Conservation (phyloP, 2,113 vertebrate genomes). For the Sisor rabdophorus region DNA sequence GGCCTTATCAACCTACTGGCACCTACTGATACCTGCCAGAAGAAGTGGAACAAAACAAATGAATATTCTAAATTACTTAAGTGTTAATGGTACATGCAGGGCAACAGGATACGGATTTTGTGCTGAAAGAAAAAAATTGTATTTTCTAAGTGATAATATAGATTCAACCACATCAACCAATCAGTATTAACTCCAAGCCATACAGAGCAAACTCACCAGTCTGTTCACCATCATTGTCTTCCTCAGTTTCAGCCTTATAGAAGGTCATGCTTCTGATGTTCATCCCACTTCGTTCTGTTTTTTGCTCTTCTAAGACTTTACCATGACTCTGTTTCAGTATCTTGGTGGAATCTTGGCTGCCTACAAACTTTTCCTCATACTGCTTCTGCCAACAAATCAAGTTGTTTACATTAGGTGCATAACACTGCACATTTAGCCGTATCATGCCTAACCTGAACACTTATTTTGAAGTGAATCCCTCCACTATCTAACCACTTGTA, state of each 20-base stretch:
- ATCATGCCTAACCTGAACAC: too few relatives aligned
- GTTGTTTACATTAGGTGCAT: background rate
- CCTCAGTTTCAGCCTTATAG: conserved; percentile 77
- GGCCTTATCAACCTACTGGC: background rate
- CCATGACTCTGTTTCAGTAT: conserved; percentile 31
- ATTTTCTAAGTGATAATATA: background rate
- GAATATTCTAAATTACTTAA: background rate
- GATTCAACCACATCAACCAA: background rate
- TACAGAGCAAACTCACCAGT: conserved; percentile 64
- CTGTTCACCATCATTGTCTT: conserved; percentile 69
- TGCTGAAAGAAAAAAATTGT: background rate
- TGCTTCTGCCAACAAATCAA: conserved; percentile 56
- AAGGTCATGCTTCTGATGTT: conserved; percentile 76
- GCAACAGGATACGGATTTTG: background rate
- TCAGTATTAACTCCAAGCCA: background rate
- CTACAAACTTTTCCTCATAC: conserved; percentile 75
- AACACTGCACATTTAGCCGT: background rate
- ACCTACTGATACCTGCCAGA: background rate
- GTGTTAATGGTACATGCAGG: background rate
- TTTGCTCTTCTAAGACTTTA: conserved; percentile 20
- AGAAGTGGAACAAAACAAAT: background rate
- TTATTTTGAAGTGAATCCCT: too few relatives aligned
- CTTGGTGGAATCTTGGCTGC: conserved; percentile 58
- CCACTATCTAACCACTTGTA: too few relatives aligned
- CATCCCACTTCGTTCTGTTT: conserved; percentile 56